These are phyloP conservation scores for Frankliniella fusca DNA, from an alignment of 2,888 invertebrate genomes.

Conservation along the genomic window DNA sequence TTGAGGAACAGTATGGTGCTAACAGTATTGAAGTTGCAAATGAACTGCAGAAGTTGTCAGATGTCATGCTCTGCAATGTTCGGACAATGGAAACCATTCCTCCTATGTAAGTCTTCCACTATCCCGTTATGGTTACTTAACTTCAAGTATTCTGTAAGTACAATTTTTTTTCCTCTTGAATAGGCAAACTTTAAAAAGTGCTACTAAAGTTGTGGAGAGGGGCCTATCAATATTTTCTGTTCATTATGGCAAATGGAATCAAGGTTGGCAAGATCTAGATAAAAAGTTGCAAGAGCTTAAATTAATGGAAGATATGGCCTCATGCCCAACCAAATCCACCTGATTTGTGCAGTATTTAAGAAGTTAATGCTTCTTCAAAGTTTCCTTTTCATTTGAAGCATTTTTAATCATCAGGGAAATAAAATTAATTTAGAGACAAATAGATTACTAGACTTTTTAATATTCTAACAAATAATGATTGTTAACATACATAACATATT, in stretches of 20 bases:
- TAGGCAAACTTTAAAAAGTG: background rate
- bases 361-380: background rate
- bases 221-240: background rate
- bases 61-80: conserved; percentile 45
- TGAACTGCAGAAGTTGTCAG: conserved; percentile 61
- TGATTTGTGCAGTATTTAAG: too few relatives aligned
- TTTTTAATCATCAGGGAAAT: background rate
- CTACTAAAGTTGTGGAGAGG: background rate
- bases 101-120: background rate
- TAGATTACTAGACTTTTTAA: background rate
- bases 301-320: background rate
- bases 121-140: background rate
- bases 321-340: background rate
- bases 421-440: background rate
- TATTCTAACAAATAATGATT: background rate
- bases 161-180: too few relatives aligned
- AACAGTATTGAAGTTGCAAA: conserved; percentile 63
- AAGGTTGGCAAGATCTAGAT: conserved; percentile 8
- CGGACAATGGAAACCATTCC: background rate
- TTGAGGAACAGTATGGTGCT: conserved; percentile 59
- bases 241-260: conserved; percentile 13
- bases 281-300: background rate
- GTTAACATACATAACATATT: background rate
- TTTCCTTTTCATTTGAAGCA: background rate
- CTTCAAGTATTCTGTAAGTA: background rate